A percentile compares a stretch with the other conserved stretches of the same genome.
Conservation (phyloP, 2,113 vertebrate genomes). For the Chaenocephalus aceratus region DNA sequence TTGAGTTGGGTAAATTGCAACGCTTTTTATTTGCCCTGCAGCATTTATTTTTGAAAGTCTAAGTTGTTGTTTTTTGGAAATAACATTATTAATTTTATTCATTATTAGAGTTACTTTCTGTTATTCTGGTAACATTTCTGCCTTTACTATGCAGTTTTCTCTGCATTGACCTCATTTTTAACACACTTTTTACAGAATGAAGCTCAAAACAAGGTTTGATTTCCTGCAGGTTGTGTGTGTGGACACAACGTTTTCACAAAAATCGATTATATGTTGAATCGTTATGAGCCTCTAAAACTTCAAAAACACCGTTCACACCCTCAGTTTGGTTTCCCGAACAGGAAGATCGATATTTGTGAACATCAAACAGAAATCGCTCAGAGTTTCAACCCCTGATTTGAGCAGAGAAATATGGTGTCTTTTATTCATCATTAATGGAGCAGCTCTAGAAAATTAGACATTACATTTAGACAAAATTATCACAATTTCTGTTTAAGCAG, state of each 20-base stretch:
- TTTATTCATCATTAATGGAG: slow-evolving; percentile 14
- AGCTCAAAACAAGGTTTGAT: neutral
- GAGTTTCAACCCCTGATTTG: neutral
- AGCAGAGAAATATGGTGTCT: neutral
- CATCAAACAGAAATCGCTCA: slow-evolving; percentile 8
- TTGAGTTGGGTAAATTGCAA: neutral
- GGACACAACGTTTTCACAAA: neutral
- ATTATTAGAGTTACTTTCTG: neutral
- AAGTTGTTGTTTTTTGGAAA: too few relatives aligned
- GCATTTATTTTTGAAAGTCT: too few relatives aligned
- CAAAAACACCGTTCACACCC: neutral
- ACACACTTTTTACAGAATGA: neutral
- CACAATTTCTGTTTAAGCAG: slow-evolving; percentile 3
- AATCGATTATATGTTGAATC: neutral
- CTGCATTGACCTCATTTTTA: neutral
- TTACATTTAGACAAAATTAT: slow-evolving; percentile 3
- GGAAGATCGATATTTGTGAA: neutral
- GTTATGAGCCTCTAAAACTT: neutral
- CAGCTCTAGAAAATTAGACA: neutral
- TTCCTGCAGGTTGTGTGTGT: neutral
- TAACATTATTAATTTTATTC: neutral
- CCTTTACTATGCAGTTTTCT: neutral
- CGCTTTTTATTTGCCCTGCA: neutral
- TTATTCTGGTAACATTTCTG: neutral
- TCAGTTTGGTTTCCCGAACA: neutral